Percentiles rank a stretch among this genome's conserved stretches.
Evolutionary conservation across 2,797 vertebrate genomes (phyloP).

Genomic region (Hyperoplus lanceolatus): DNA sequence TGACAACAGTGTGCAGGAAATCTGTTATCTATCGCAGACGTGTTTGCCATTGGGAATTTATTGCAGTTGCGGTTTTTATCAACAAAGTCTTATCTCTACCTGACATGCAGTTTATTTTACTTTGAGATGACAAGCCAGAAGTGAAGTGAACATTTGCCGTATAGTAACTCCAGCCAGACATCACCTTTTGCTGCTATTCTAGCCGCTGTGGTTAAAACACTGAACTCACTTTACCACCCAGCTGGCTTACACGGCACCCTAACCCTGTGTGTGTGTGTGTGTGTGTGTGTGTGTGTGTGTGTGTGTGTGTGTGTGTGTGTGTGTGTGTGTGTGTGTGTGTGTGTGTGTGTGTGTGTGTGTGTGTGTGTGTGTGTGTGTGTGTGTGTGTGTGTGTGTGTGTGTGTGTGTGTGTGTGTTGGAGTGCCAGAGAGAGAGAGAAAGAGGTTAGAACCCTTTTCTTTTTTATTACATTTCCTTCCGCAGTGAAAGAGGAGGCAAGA

Average conservation of each 20-base stretch:
- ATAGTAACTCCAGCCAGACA: constrained; percentile 35
- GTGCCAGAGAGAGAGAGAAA: constrained; percentile 52
- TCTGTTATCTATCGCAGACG: constrained; percentile 53
- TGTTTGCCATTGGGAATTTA: constrained; percentile 49
- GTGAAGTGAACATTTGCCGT: constrained; percentile 30
- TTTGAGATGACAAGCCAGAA: constrained; percentile 20
- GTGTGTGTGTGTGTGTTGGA: constrained; percentile 36
- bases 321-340: constrained; percentile 36
- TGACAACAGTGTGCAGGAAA: constrained; percentile 51
- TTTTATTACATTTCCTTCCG: constrained; percentile 87
- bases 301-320: constrained; percentile 53
- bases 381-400: constrained; percentile 60
- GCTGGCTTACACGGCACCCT: constrained; percentile 62
- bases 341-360: constrained; percentile 51
- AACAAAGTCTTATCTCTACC: constrained; percentile 23
- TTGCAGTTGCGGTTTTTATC: constrained; percentile 35
- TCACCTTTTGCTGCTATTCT: constrained; percentile 38
- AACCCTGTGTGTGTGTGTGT: constrained; percentile 63
- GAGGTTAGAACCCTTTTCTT: constrained; percentile 78
- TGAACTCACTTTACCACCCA: constrained; percentile 71
- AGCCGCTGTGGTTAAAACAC: constrained; percentile 47
- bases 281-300: constrained; percentile 51
- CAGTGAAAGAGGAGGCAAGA: constrained; percentile 89
- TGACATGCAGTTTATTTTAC: constrained; percentile 25
- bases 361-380: constrained; percentile 63